A percentile compares a stretch with the other conserved stretches of the same genome.
phyloP scores from a whole-genome alignment of 2,888 invertebrate species.

The Strigamia transsilvanica region DNA sequence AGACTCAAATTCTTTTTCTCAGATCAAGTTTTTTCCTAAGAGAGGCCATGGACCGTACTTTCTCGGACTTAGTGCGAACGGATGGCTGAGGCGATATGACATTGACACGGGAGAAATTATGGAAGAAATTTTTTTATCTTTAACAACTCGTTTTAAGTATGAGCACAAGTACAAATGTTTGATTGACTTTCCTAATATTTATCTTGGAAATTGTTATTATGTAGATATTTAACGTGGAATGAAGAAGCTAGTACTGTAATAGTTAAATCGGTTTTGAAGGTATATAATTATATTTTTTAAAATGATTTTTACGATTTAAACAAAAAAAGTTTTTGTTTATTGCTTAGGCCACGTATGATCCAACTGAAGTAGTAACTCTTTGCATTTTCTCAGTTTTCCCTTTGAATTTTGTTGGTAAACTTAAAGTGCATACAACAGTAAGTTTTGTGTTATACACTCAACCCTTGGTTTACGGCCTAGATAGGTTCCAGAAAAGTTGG shows the following conservation, averaged over 20 bases:
- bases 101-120: slow-evolving; percentile 8
- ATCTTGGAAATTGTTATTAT: background rate
- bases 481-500: too few species aligned
- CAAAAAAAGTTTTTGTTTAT: background rate
- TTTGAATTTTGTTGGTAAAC: slow-evolving; percentile 17
- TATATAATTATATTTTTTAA: background rate
- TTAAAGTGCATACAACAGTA: slow-evolving; percentile 36
- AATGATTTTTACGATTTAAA: background rate
- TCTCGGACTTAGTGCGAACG: slow-evolving; percentile 1
- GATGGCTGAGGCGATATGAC: slow-evolving; percentile 21
- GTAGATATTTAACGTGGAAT: slow-evolving; percentile 38
- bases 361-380: slow-evolving; percentile 24
- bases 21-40: background rate
- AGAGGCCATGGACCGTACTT: background rate
- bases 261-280: slow-evolving; percentile 10
- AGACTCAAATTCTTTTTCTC: background rate
- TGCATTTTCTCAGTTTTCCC: slow-evolving; percentile 21
- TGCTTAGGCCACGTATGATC: background rate
- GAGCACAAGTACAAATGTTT: background rate
- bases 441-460: background rate
- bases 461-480: too few species aligned
- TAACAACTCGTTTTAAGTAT: slow-evolving; percentile 31
- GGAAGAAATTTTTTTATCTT: slow-evolving; percentile 16
- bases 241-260: background rate
- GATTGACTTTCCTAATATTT: background rate